Percentiles rank a stretch among this genome's conserved stretches.
Conservation (phyloP, 2,113 vertebrate species). For the Tyto alba region DNA sequence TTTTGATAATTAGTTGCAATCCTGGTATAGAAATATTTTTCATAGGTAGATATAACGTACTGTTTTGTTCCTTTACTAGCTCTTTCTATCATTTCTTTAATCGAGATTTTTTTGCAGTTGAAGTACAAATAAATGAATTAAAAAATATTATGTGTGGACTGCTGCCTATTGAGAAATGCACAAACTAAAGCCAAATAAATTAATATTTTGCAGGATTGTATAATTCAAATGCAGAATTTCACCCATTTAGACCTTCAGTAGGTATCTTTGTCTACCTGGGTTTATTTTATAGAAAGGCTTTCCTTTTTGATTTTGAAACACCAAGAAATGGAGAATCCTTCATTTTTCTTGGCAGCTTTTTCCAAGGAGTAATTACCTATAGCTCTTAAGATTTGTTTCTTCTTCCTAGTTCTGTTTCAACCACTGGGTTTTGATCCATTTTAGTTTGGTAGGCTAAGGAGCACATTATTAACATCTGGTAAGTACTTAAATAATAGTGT, state of each 20-base stretch:
- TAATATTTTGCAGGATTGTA: neutral
- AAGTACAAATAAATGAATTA: neutral
- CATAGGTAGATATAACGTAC: neutral
- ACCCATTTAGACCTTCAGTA: neutral
- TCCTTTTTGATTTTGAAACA: neutral
- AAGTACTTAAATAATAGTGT: neutral
- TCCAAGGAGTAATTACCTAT: neutral
- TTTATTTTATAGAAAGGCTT: neutral
- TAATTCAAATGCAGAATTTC: neutral
- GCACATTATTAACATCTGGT: neutral
- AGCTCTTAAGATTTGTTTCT: neutral
- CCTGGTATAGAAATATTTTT: neutral
- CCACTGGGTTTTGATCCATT: neutral
- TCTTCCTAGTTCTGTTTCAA: neutral
- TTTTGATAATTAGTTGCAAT: neutral
- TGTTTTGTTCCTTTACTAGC: neutral
- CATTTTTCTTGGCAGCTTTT: neutral
- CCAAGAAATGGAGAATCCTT: neutral
- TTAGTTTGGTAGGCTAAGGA: neutral
- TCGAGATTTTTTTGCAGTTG: neutral
- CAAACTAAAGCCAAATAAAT: neutral
- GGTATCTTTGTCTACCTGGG: neutral
- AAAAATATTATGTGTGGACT: neutral
- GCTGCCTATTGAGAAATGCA: neutral
- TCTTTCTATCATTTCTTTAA: neutral